Conservation (phyloP, 2,797 vertebrate genomes). For the Acipenser oxyrinchus region DNA sequence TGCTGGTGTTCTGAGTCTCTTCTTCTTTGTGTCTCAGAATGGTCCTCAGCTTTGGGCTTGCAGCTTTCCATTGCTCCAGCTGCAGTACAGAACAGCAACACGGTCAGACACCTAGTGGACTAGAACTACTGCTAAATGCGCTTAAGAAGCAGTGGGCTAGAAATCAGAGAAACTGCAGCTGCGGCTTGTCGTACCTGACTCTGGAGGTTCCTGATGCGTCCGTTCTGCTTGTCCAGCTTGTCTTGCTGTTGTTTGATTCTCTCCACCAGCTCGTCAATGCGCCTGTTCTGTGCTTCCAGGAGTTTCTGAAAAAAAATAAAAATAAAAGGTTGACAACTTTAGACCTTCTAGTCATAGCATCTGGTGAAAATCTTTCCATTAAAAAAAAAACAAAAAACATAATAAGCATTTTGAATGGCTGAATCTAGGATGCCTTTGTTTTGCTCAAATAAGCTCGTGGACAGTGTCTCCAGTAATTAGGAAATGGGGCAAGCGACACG, state of each 20-base stretch:
- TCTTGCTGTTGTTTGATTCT: constrained; percentile 83
- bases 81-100: constrained; percentile 16
- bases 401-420: no score
- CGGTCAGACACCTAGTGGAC: background rate
- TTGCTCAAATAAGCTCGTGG: no score
- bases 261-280: constrained; percentile 80
- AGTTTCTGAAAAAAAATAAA: constrained; percentile 52
- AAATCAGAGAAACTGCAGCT: background rate
- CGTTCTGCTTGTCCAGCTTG: constrained; percentile 86
- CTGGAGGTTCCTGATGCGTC: constrained; percentile 79
- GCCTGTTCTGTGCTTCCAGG: constrained; percentile 74
- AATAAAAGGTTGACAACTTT: background rate
- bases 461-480: no score
- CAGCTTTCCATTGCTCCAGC: constrained; percentile 41
- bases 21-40: constrained; percentile 42
- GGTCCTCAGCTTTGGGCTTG: constrained; percentile 27
- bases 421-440: no score
- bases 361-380: no score
- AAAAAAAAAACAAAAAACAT: no score
- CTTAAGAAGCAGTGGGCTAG: background rate
- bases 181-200: constrained; percentile 62
- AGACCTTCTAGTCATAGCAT: no score
- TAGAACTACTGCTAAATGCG: background rate
- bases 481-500: no score
- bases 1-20: constrained; percentile 27